phyloP scores from a whole-genome alignment of 2,113 vertebrate species.

The Egretta garzetta region DNA sequence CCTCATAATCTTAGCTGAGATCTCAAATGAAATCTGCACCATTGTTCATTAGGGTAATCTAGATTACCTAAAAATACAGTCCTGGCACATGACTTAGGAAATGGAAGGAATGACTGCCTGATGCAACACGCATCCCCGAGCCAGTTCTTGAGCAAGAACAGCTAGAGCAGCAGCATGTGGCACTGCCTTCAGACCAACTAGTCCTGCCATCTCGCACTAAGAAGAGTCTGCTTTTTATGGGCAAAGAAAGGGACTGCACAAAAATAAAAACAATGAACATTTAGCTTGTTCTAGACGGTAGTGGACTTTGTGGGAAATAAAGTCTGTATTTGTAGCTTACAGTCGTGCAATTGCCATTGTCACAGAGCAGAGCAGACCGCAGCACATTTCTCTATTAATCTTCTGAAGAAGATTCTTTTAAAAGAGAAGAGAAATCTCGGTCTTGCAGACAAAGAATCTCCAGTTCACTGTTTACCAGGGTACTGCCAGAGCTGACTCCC shows the following conservation, averaged over 20 bases:
- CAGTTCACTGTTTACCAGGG: not conserved
- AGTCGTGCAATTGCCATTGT: not conserved
- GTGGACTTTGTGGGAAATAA: not conserved
- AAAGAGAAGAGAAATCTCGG: not conserved
- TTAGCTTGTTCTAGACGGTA: not conserved
- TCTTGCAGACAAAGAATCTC: not conserved
- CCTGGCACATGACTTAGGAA: not conserved
- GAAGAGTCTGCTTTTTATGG: not conserved
- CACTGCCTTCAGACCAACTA: not conserved
- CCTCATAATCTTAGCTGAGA: not conserved
- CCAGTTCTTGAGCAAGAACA: not conserved
- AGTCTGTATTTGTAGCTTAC: not conserved
- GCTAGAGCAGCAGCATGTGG: not conserved
- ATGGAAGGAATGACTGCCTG: not conserved
- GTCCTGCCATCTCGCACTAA: not conserved
- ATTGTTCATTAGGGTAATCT: not conserved
- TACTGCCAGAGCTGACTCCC: not conserved
- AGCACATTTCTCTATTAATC: not conserved
- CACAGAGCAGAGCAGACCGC: not conserved
- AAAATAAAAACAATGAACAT: not conserved
- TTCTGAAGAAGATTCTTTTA: not conserved
- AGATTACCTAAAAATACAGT: not conserved
- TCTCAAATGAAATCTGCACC: not conserved
- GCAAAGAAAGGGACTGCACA: not conserved
- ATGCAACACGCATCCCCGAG: not conserved